Percentiles rank a stretch among this genome's conserved stretches.
phyloP scores from a whole-genome alignment of 2,113 vertebrate genomes.

The Rhipidura dahli region DNA sequence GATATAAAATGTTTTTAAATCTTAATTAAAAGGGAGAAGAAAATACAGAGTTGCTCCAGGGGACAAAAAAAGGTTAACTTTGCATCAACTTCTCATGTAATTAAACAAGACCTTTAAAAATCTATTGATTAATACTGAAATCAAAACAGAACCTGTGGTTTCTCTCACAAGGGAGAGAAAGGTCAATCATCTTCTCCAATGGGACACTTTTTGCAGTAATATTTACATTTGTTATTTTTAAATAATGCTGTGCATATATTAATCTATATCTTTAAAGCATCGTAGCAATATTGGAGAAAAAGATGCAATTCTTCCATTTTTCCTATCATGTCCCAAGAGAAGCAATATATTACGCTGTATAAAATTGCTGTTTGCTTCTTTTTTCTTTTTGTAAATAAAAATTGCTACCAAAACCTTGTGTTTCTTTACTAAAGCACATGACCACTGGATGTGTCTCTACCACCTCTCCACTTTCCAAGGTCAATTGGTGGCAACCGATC shows the following conservation, averaged over 20 bases:
- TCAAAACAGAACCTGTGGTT: not conserved
- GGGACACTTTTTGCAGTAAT: not conserved
- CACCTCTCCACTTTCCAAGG: not conserved
- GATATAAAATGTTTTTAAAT: not conserved
- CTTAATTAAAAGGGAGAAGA: not conserved
- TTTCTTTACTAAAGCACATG: not conserved
- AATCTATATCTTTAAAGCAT: not conserved
- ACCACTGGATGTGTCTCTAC: not conserved
- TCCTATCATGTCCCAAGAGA: not conserved
- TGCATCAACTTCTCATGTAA: not conserved
- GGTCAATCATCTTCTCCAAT: not conserved
- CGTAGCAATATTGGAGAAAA: not conserved
- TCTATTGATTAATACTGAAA: not conserved
- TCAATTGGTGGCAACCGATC: fast-evolving
- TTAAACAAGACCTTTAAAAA: not conserved
- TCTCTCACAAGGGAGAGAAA: not conserved
- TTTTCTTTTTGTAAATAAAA: not conserved
- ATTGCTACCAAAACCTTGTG: not conserved
- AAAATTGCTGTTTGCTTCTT: not conserved
- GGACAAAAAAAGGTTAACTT: not conserved
- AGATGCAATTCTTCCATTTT: not conserved
- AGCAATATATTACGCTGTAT: not conserved
- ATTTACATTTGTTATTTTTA: not conserved
- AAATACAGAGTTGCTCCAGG: not conserved
- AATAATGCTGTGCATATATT: not conserved